Evolutionary conservation across 2,797 vertebrate genomes (phyloP), one percentile per base, ranked within the genome.

Genomic region (Sorex maritimensis): DNA sequence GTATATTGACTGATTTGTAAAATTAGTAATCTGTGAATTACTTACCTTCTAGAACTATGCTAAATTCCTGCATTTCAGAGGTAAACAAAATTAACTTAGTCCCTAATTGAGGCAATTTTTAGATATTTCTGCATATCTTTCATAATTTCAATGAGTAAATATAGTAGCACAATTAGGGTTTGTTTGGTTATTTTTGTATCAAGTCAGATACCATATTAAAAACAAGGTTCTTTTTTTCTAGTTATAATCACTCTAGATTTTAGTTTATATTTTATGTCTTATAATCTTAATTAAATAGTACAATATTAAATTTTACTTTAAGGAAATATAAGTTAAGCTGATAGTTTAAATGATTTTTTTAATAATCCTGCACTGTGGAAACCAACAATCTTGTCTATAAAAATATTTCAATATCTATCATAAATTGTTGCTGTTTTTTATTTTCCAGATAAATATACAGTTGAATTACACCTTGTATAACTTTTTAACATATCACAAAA

Each of bases 281-380:
- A 67, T 0, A 91, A 1, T 55, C 0, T 79, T 86, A 19, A 79
- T 86, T 11, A 52, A 52, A 52, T 90, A 63, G 14, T 73, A 68
- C 17, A 52, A 75, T 87, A 91, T 80, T 88, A 81, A 46, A 90
- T 63, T 74, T 88, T 72, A 74, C 49, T 72, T 81, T 74, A 38
- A 92, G 23, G 75, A 26, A 2, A n/a, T 74, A 67, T 46, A 85
- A 85, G 78, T 88, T 49, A 89, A 74, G 2, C 15, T 58, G 0
- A 46, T 72, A 10, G 46, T 1, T 72, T 81, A 86, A 88, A 72
- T 81, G 11, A 67, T 5, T 71, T 90, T n/a, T 85, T 79, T 41
- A 19, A 88, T 89, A 91, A 89, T 46, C 15, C 72, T 49, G 15
- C 63, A 4, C 0, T 17, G 30, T 78, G 28, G 9, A 52, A 90